Base-by-base conservation (phyloP, 2,113 vertebrate genomes). In the Carollia perspicillata region DNA sequence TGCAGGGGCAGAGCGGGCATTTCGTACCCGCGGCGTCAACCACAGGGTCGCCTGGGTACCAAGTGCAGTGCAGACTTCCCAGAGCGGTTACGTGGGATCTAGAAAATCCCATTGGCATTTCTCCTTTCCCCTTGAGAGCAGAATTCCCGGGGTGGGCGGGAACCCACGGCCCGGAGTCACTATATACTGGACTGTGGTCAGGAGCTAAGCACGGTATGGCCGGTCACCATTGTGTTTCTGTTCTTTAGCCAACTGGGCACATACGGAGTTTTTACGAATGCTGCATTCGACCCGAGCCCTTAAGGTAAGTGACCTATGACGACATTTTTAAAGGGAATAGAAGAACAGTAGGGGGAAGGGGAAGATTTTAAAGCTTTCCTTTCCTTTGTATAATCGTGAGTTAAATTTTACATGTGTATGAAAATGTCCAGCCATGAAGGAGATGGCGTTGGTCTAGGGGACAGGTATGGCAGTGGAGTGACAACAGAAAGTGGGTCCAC, bases 231-330 rank as follows among this genome's bases (percentile, higher is more conserved):
- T 87, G 55, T 97, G 16, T 97, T 93, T 98, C 65, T 92, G 23
- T 94, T 94, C 51, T 92, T 71, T 30, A 98, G 98, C 68, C 95
- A 97, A 53, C 89, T 98, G 49, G 98, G 98, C 86, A 97, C 96
- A 40, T 95, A 98, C 0, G 98, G 98, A 84, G 96, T 98, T n/a
- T 98, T 98, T 37, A 97, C 98, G 49, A 98, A 98, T 23, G 90
- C 95, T 85, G 98, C 97, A 3, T 98, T 96, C 89, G 97, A 97
- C n/a, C 90, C 95, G 0, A 78, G 0, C n/a, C 90, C 87, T 74
- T 98, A 88, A 98, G 95, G 98, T 97, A 96, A 96, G 95, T 79
- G 51, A 2, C 53, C n/a, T 53, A 6, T 23, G 42, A 44, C 22
- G 28, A 75, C 69, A 42, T 40, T 93, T 95, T 77, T 80, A 47